Conservation (phyloP, 2,888 invertebrate species). For the Chrysopilus asiliformis region DNA sequence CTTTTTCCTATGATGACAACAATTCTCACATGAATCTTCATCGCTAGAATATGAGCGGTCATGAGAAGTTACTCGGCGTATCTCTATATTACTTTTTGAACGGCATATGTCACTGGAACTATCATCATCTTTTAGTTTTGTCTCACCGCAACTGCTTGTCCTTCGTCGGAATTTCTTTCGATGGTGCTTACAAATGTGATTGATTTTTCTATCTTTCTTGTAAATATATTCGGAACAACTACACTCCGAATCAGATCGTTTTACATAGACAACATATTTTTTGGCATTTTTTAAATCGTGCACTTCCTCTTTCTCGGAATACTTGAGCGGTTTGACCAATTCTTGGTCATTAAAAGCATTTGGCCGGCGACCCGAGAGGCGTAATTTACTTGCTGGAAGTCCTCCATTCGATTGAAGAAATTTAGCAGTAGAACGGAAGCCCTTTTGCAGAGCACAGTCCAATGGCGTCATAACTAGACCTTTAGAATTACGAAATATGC, state of each 20-base stretch:
- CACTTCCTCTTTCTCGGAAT: slow-evolving; percentile 31
- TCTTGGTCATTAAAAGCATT: slow-evolving; percentile 33
- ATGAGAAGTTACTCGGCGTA: slow-evolving; percentile 25
- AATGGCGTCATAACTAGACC: slow-evolving; percentile 79
- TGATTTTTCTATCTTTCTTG: slow-evolving; percentile 25
- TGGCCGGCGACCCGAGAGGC: slow-evolving; percentile 27
- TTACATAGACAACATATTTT: slow-evolving; percentile 30
- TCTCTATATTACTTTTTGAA: slow-evolving; percentile 36
- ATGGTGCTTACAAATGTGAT: slow-evolving; percentile 28
- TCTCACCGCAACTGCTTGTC: slow-evolving; percentile 25
- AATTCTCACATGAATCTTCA: slow-evolving; percentile 40
- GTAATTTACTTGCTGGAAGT: slow-evolving; percentile 58
- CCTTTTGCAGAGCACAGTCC: slow-evolving; percentile 78
- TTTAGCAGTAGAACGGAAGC: slow-evolving; percentile 82
- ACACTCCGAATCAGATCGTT: slow-evolving; percentile 20
- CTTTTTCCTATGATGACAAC: slow-evolving; percentile 31
- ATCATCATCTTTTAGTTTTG: slow-evolving; percentile 17
- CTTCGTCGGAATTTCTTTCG: slow-evolving; percentile 26
- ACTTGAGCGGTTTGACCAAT: slow-evolving; percentile 30
- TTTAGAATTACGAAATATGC: slow-evolving; percentile 66
- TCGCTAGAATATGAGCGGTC: slow-evolving; percentile 27
- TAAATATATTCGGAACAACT: slow-evolving; percentile 24
- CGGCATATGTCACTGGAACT: slow-evolving; percentile 30
- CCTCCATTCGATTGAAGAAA: slow-evolving; percentile 85
- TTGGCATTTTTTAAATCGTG: slow-evolving; percentile 29